phyloP scores from a whole-genome alignment of 2,113 vertebrate species.

The Haemorhous mexicanus region DNA sequence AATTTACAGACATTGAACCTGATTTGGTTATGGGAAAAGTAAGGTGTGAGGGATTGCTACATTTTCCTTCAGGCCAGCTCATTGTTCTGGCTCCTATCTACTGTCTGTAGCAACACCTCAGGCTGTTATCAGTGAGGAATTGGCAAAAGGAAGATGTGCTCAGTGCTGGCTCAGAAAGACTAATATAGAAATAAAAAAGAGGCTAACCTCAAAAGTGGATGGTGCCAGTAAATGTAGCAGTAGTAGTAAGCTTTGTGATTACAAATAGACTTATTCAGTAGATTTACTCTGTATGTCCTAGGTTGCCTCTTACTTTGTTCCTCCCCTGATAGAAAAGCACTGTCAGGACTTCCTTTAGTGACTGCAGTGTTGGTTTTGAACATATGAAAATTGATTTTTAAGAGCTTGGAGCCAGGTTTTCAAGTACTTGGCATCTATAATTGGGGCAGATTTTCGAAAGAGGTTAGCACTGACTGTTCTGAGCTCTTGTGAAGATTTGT shows the following conservation, averaged over 20 bases:
- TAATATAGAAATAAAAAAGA: background rate
- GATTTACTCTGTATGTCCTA: background rate
- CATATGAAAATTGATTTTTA: background rate
- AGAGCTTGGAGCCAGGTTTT: background rate
- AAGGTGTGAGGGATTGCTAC: background rate
- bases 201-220: background rate
- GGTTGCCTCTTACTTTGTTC: background rate
- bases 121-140: background rate
- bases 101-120: background rate
- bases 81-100: background rate
- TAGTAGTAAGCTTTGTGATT: background rate
- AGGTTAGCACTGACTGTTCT: conserved; percentile 22
- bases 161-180: background rate
- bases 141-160: background rate
- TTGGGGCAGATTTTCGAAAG: conserved; percentile 10
- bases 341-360: background rate
- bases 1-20: background rate
- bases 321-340: background rate
- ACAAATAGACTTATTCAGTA: background rate
- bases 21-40: background rate
- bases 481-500: conserved; percentile 1
- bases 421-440: conserved; percentile 18
- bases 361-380: background rate
- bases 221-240: background rate
- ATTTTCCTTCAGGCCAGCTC: background rate